phyloP scores from a whole-genome alignment of 2,888 invertebrate genomes.

The Leucoma salicis region DNA sequence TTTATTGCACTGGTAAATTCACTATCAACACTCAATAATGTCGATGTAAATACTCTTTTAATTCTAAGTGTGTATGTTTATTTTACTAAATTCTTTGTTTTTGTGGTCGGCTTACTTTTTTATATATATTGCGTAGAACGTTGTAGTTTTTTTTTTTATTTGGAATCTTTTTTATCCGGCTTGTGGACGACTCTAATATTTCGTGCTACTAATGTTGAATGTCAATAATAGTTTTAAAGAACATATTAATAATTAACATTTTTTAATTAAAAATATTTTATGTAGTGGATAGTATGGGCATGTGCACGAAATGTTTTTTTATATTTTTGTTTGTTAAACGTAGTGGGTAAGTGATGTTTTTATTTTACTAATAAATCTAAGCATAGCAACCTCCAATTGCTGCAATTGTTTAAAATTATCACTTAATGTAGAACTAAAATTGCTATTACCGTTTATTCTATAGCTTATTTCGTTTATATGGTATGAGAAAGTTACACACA shows the following conservation, averaged over 20 bases:
- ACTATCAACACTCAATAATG: slow-evolving; percentile 68
- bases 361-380: too few relatives aligned
- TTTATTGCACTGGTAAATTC: slow-evolving; percentile 78
- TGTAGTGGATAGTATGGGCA: slow-evolving; percentile 39
- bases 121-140: slow-evolving; percentile 10
- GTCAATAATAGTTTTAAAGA: too few relatives aligned
- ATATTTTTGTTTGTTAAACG: slow-evolving; percentile 21
- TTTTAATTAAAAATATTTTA: slow-evolving; percentile 19
- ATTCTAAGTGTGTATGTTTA: slow-evolving; percentile 33
- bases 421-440: too few relatives aligned
- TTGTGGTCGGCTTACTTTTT: slow-evolving; percentile 5
- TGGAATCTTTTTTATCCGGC: not conserved
- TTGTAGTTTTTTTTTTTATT: not conserved
- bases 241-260: slow-evolving; percentile 4
- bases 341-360: slow-evolving; percentile 36
- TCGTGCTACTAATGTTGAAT: too few relatives aligned
- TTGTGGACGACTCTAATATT: too few relatives aligned
- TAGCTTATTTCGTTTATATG: too few relatives aligned
- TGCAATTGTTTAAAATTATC: too few relatives aligned
- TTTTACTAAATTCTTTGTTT: too few relatives aligned
- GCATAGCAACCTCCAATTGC: too few relatives aligned
- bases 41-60: slow-evolving; percentile 70
- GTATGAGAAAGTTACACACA: too few relatives aligned
- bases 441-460: too few relatives aligned
- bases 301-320: slow-evolving; percentile 42